Evolutionary conservation across 2,113 vertebrate species (phyloP), one percentile per base, ranked within the genome.

Genomic region (Aegithalos caudatus): DNA sequence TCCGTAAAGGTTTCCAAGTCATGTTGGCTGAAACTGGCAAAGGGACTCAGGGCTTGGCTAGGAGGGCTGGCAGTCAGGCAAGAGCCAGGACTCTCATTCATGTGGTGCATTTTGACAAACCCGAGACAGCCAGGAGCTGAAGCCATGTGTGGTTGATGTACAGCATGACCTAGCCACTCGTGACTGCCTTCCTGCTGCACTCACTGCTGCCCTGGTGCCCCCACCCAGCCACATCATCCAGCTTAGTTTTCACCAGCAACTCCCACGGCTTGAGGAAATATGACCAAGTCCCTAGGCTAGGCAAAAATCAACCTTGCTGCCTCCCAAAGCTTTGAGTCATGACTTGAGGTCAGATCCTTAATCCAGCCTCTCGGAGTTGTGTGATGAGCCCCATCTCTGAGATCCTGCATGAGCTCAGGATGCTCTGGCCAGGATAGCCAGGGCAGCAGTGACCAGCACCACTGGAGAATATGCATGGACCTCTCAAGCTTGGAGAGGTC

Each of bases 131-230:
- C 72, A 66, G 57, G 29, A 57, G 42, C 27, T n/a, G 38, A 38
- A 62, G 47, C 42, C 3, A 0, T 17, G 40, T 13, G 20, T 3
- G 19, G 57, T 10, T 54, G 53, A 64, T 19, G 33, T 16, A 54
- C 28, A 6, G 21, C 61, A 48, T 1, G 17, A 62, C 9, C 31
- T 24, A 53, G n/a, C 18, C 15, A 9, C 66, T 28, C 0, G 0
- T 14, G 38, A 47, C 14, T 40, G 54, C 18, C 20, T n/a, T 35
- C 45, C 82, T 61, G 35, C 56, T 44, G 40, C 33, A 33, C 57
- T 82, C 12, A 9, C 47, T 67, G 50, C 42, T 86, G 57, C 47
- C 24, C n/a, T 0, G 0, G 29, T 29, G 17, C 27, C 37, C 19
- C 11, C 21, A 42, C 4, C 22, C 22, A 35, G 24, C 6, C 11